Conservation (phyloP, 2,888 invertebrate genomes). For the Hypercompe scribonia region DNA sequence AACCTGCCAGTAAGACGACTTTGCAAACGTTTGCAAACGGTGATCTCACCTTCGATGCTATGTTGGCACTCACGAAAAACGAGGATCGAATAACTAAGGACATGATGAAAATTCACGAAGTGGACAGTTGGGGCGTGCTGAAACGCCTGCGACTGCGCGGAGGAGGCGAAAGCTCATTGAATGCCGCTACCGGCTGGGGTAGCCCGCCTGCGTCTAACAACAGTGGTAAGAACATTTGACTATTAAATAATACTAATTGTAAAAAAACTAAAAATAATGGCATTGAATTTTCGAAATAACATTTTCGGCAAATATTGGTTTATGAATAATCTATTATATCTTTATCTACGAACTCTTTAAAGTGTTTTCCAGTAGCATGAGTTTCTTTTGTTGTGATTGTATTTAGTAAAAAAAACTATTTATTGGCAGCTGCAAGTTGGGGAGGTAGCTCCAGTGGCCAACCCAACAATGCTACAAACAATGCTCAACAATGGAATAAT, state of each 20-base stretch:
- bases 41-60: conserved; percentile 82
- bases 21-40: conserved; percentile 79
- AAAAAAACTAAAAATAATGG: not conserved
- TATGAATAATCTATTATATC: not conserved
- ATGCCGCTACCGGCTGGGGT: conserved; percentile 92
- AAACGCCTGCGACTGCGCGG: conserved; percentile 89
- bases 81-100: conserved; percentile 69
- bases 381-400: not conserved
- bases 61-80: conserved; percentile 76
- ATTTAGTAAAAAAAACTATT: conserved; percentile 48
- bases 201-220: conserved; percentile 90
- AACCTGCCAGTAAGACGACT: conserved; percentile 61
- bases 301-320: not conserved
- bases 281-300: not conserved
- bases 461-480: conserved; percentile 79
- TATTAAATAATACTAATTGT: not conserved
- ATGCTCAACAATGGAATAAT: conserved; percentile 85
- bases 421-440: conserved; percentile 82
- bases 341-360: not conserved
- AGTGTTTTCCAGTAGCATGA: not conserved
- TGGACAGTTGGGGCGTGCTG: conserved; percentile 87
- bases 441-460: conserved; percentile 80
- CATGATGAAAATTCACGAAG: conserved; percentile 58
- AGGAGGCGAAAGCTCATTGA: conserved; percentile 93
- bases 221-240: conserved; percentile 62